Evolutionary conservation across 2,888 invertebrate species (phyloP).

Genomic region (Morpho deidamia): DNA sequence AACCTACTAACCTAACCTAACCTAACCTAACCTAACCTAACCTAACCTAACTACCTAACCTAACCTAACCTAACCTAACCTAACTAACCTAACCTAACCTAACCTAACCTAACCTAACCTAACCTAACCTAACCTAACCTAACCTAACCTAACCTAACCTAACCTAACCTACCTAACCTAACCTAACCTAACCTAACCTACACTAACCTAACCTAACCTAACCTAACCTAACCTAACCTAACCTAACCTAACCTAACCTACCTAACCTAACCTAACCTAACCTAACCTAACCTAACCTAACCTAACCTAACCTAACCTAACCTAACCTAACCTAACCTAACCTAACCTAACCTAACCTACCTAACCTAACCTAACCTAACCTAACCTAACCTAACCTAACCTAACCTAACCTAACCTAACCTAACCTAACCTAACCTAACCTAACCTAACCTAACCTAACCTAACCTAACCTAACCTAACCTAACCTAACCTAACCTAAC

Average conservation of each 20-base stretch:
- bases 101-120: conserved; percentile 13
- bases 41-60: background rate
- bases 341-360: too few species aligned
- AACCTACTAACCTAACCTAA: conserved; percentile 13
- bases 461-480: conserved; percentile 15
- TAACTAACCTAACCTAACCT: conserved; percentile 13
- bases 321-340: conserved; percentile 20
- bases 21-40: conserved; percentile 6
- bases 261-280: conserved; percentile 24
- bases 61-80: conserved; percentile 19
- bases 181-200: background rate
- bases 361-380: conserved; percentile 20
- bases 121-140: conserved; percentile 14
- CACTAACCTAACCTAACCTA: background rate
- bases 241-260: conserved; percentile 18
- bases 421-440: conserved; percentile 21
- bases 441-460: background rate
- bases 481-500: conserved; percentile 7
- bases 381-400: conserved; percentile 24
- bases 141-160: conserved; percentile 7
- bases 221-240: conserved; percentile 7
- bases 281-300: conserved; percentile 25
- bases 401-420: conserved; percentile 1
- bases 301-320: conserved; percentile 11
- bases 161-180: conserved; percentile 3